Evolutionary conservation across 2,113 vertebrate genomes (phyloP), one percentile per base, ranked within the genome.

Genomic region (Cyprinodon brontotheroides): DNA sequence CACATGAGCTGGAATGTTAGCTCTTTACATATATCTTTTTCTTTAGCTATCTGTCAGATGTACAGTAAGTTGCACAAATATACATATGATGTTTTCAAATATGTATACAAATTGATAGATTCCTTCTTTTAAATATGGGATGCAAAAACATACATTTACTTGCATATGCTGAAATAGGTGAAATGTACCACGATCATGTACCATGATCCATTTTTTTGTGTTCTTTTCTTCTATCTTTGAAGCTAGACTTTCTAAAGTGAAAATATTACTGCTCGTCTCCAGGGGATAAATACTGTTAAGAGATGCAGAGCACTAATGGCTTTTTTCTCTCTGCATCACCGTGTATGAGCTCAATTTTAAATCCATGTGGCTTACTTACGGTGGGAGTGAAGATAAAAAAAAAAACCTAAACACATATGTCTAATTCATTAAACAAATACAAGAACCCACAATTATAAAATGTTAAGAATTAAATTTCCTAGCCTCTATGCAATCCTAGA

Each of bases 261-360:
- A 75, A 61, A 53, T 73, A 4, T 53, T 4, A 72, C 29, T 73
- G 68, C 57, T 80, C 79, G 77, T 47, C 77, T 47, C 20, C 11
- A 12, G 41, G 74, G 64, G 38, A 63, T 69, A 75, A 75, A 75
- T 80, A 40, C 38, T 50, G 76, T 77, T 74, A 15, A 78, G 73
- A 59, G 60, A 72, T 60, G 43, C 40, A 63, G 17, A 59, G 15
- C 48, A 66, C 9, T 65, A 22, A 12, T 45, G 13, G 47, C 43
- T 22, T 5, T 12, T 29, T 14, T 41, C 22, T 77, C 39, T 10
- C 45, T 48, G 67, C 77, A 40, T 57, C 12, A 29, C 43, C 5
- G 41, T 48, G 41, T 73, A 11, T 10, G 8, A 39, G 20, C 61
- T 68, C 3, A 65, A 68, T 70, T 70, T 43, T 41, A 10, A 45